Evolutionary conservation across 53 echinoderm and acorn worm species (phyloP).

Genomic region (Holothuria scabra): DNA sequence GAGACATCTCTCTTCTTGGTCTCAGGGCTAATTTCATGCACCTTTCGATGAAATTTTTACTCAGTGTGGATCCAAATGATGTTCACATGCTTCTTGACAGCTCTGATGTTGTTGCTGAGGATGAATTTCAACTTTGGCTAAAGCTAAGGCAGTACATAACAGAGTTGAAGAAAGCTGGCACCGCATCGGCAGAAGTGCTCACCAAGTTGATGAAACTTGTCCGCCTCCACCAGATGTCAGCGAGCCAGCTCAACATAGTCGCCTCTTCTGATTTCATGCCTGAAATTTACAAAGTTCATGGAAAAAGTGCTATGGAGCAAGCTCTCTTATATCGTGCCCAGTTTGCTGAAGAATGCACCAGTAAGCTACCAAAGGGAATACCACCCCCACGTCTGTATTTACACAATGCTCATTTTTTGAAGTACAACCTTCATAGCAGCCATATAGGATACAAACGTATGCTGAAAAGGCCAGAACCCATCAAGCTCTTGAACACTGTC

Average conservation of each 20-base stretch:
- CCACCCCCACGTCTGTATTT: constrained; percentile 44
- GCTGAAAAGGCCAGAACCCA: constrained; percentile 41
- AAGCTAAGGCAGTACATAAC: constrained; percentile 13
- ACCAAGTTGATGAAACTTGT: constrained; percentile 25
- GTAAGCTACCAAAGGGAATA: constrained; percentile 47
- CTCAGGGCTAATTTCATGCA: constrained; percentile 48
- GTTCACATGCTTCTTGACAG: constrained; percentile 37
- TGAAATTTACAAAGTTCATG: constrained; percentile 35
- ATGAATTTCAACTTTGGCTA: constrained; percentile 41
- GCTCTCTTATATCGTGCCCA: constrained; percentile 41
- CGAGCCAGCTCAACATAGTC: constrained; percentile 39
- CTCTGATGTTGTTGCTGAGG: constrained; percentile 40
- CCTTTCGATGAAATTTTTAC: constrained; percentile 8
- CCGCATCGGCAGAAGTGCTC: neutral
- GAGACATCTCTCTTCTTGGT: neutral
- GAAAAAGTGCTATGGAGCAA: constrained; percentile 29
- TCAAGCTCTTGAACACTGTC: constrained; percentile 33
- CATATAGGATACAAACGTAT: constrained; percentile 39
- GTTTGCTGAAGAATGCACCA: constrained; percentile 52
- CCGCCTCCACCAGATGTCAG: constrained; percentile 48
- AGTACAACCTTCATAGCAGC: constrained; percentile 40
- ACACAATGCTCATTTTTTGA: constrained; percentile 43
- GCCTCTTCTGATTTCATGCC: constrained; percentile 31
- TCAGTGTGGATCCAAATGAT: constrained; percentile 16
- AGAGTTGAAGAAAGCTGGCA: neutral